These are phyloP conservation scores for Oceanodroma tethys DNA, from an alignment of 2,113 vertebrate genomes.

Conservation along the genomic window DNA sequence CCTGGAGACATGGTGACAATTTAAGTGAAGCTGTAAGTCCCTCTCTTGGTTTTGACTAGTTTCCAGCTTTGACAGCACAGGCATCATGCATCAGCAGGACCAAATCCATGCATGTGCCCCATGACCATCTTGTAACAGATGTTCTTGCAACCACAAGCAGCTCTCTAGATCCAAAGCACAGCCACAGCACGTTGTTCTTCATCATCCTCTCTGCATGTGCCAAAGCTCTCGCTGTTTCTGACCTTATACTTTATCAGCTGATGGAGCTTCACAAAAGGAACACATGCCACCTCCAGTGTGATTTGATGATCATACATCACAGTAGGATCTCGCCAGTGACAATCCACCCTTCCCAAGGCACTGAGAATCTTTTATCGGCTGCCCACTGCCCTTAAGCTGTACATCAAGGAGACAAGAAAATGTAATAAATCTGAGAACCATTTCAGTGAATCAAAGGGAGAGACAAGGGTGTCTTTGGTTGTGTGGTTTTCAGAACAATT, in stretches of 20 bases:
- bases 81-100: conserved; percentile 19
- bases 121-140: conserved; percentile 24
- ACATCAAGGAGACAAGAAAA: conserved; percentile 59
- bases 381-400: conserved; percentile 54
- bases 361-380: conserved; percentile 58
- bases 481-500: conserved; percentile 59
- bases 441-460: conserved; percentile 64
- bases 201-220: not conserved
- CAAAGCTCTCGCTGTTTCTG: conserved; percentile 45
- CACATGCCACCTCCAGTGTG: conserved; percentile 49
- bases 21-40: not conserved
- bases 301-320: conserved; percentile 54
- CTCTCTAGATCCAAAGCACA: conserved; percentile 1
- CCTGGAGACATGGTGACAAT: not conserved
- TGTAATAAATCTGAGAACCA: conserved; percentile 48
- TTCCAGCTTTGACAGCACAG: not conserved
- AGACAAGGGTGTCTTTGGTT: conserved; percentile 31
- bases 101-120: not conserved
- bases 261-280: conserved; percentile 47
- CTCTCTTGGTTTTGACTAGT: not conserved
- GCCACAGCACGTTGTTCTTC: not conserved
- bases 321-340: conserved; percentile 49
- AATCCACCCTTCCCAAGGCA: conserved; percentile 16
- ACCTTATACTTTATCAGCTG: conserved; percentile 46
- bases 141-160: conserved; percentile 35